phyloP scores from a whole-genome alignment of 1,140 invertebrate genomes.

The Philotrypesis tridentata region DNA sequence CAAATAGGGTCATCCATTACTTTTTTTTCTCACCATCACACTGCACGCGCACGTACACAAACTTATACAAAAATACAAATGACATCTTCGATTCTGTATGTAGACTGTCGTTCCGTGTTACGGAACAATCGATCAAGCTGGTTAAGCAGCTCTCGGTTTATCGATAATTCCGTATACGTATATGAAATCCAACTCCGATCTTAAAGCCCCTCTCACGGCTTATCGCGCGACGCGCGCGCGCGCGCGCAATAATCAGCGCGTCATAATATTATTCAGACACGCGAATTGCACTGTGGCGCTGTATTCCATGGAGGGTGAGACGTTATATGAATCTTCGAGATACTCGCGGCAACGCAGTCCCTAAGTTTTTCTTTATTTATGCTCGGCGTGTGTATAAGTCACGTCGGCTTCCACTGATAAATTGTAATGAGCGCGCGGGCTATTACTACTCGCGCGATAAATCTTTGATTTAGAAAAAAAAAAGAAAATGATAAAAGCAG shows the following conservation, averaged over 20 bases:
- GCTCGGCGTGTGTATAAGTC: background rate
- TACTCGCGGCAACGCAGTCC: background rate
- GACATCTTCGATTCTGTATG: too few relatives aligned
- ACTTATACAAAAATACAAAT: too few relatives aligned
- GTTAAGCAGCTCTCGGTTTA: conserved; percentile 18
- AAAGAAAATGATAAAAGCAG: too few relatives aligned
- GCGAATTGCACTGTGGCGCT: conserved; percentile 7
- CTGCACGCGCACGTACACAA: too few relatives aligned
- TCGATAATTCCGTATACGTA: conserved; percentile 31
- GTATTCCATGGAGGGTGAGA: background rate
- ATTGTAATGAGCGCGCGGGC: background rate
- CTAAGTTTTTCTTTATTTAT: background rate
- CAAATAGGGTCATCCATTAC: too few relatives aligned
- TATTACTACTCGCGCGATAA: too few relatives aligned
- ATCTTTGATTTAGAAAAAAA: too few relatives aligned
- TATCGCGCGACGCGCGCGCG: background rate
- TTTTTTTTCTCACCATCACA: too few relatives aligned
- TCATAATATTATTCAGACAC: conserved; percentile 33
- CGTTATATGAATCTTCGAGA: conserved; percentile 30
- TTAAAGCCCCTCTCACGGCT: conserved; percentile 1
- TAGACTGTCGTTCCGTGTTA: conserved; percentile 19
- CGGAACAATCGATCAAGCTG: conserved; percentile 4
- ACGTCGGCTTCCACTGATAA: background rate
- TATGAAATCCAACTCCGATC: conserved; percentile 17
- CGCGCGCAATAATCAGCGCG: conserved; percentile 7